Evolutionary conservation across 2,888 invertebrate species (phyloP), one percentile per base, ranked within the genome.

Genomic region (Herminia tarsipennalis): DNA sequence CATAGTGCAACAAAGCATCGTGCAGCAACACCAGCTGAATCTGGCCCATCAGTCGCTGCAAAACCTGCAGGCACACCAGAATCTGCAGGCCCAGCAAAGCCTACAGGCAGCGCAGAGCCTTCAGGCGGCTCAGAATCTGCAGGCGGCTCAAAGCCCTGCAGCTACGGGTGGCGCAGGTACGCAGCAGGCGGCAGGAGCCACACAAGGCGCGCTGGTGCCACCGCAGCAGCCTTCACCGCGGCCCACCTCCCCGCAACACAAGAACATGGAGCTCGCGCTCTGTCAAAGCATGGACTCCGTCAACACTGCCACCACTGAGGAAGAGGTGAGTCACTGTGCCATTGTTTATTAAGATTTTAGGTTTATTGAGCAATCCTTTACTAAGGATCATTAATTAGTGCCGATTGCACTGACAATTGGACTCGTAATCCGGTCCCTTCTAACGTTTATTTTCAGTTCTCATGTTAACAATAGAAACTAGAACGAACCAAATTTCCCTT

Each of bases 241-340:
- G 60, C 62, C 88, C 60, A 63, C 76, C 45, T 87, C 88, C 40
- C 86, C 90, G 47, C 89, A 87, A 53, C 87, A 90, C 76, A 88
- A 91, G 84, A 89, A 71, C 74, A 92, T 92, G 92, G 92, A 92
- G 81, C 93, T 95, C 83, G 95, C 97, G 78, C 94, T 97, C 81
- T 98, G 98, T 86, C 98, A 98, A 92, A 98, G 98, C 93, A 98
- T 98, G 98, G 98, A 98, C 93, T 98, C 98, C 76, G 98, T 98
- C 85, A 98, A 98, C 93, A 98, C 98, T 73, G 95, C 95, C 82
- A 96, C 97, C 86, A 96, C 97, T 86, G 98, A 98, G 93, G 98
- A 98, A 94, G 98, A 98, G 98, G 98, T 98, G 79, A 93, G 95
- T 63, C 4, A 25, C 0, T 3, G 32, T 5, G 4, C 1, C 16